Evolutionary conservation across 2,888 invertebrate genomes (phyloP).

Genomic region (Papilio gigon): DNA sequence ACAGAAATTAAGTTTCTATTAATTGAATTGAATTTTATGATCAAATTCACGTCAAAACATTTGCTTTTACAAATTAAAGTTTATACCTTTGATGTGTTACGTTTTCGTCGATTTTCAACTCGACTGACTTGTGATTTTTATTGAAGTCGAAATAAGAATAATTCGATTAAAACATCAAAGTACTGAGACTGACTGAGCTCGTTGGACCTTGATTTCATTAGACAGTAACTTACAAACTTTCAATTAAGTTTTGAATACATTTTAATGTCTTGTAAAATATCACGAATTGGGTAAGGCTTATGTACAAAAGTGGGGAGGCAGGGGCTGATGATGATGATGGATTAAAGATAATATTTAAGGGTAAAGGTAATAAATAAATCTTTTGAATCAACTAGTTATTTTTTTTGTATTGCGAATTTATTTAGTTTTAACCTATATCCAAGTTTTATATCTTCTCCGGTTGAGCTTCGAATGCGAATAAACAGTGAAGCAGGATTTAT

Average conservation of each 20-base stretch:
- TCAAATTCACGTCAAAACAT: slow-evolving; percentile 7
- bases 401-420: slow-evolving; percentile 66
- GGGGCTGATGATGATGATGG: no score
- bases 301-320: no score
- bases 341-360: no score
- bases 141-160: slow-evolving; percentile 61
- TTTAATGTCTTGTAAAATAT: no score
- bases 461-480: slow-evolving; percentile 71
- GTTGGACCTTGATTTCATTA: slow-evolving; percentile 64
- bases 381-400: no score
- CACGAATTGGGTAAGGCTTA: no score
- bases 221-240: slow-evolving; percentile 49
- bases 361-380: no score
- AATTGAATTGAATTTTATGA: slow-evolving; percentile 2
- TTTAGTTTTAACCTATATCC: slow-evolving; percentile 72
- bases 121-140: slow-evolving; percentile 65
- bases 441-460: slow-evolving; percentile 72
- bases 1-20: slow-evolving; percentile 2
- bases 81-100: slow-evolving; percentile 66
- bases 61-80: slow-evolving; percentile 36
- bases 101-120: slow-evolving; percentile 65
- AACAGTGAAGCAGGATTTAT: slow-evolving; percentile 78
- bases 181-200: slow-evolving; percentile 55
- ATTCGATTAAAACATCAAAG: slow-evolving; percentile 68
- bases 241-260: slow-evolving; percentile 41